phyloP scores from a whole-genome alignment of 37 sponge, comb jelly and placozoan genomes.

The Diacarnus erythraeanus region DNA sequence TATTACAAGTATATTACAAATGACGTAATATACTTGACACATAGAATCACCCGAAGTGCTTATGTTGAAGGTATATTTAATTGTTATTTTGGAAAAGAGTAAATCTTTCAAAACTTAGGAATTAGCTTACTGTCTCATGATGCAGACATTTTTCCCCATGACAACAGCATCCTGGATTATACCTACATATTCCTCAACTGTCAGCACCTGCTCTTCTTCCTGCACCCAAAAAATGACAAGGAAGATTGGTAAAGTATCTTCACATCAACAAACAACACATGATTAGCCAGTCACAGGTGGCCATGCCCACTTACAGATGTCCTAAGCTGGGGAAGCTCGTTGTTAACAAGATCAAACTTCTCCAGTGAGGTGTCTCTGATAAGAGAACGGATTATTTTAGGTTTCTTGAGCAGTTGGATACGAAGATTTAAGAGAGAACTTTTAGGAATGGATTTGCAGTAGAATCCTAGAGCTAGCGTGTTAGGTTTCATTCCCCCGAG shows the following conservation, averaged over 20 bases:
- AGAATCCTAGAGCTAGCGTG: conserved; percentile 94
- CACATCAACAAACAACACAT: background rate
- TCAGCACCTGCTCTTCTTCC: conserved; percentile 60
- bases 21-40: too few species aligned
- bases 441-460: conserved; percentile 42
- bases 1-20: too few species aligned
- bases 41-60: too few species aligned
- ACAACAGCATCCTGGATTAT: conserved; percentile 82
- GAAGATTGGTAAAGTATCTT: background rate
- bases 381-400: conserved; percentile 44
- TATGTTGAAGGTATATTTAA: too few species aligned
- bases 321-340: conserved; percentile 56
- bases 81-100: too few species aligned
- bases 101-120: too few species aligned
- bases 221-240: conserved; percentile 9
- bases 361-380: conserved; percentile 51
- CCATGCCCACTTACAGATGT: conserved; percentile 41
- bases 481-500: conserved; percentile 99
- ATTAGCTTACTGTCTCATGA: conserved; percentile 92
- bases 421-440: conserved; percentile 32
- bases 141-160: conserved; percentile 92
- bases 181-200: conserved; percentile 58
- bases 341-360: conserved; percentile 51
- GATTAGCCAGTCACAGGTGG: background rate
- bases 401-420: conserved; percentile 31